Evolutionary conservation across 2,797 vertebrate species (phyloP).

Genomic region (Phataginus tetradactyla): DNA sequence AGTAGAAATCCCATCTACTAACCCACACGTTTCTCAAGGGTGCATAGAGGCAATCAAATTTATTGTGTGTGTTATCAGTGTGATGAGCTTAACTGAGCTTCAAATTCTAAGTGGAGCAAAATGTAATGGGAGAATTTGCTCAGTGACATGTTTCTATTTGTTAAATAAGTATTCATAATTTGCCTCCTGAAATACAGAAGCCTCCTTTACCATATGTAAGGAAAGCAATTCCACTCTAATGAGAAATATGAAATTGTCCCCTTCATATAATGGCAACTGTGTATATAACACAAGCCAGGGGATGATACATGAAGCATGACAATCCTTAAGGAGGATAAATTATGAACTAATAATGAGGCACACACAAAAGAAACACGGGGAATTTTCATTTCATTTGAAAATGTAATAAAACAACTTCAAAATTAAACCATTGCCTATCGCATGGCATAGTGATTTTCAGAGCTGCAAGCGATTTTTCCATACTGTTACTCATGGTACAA

Average conservation of each 20-base stretch:
- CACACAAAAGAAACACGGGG: conserved; percentile 72
- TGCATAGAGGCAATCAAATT: too few species aligned
- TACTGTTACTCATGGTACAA: conserved; percentile 52
- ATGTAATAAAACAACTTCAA: conserved; percentile 78
- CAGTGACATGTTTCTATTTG: conserved; percentile 20
- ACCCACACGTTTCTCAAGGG: background rate
- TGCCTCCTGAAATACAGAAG: conserved; percentile 56
- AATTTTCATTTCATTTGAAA: conserved; percentile 79
- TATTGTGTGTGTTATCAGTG: background rate
- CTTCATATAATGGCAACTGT: conserved; percentile 68
- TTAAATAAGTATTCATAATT: conserved; percentile 4
- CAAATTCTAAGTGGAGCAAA: background rate
- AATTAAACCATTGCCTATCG: conserved; percentile 71
- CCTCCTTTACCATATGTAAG: background rate
- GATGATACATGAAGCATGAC: conserved; percentile 71
- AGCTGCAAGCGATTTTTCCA: conserved; percentile 28
- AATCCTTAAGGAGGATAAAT: conserved; percentile 73
- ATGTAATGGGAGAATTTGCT: conserved; percentile 43
- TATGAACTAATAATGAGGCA: conserved; percentile 75
- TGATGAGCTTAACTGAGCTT: background rate
- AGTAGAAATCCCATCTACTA: background rate
- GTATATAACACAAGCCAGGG: conserved; percentile 62
- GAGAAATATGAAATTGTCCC: conserved; percentile 73
- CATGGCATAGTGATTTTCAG: conserved; percentile 60
- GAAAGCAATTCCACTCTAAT: background rate